Conservation (phyloP, 2,888 invertebrate species). For the Sturmia bella region DNA sequence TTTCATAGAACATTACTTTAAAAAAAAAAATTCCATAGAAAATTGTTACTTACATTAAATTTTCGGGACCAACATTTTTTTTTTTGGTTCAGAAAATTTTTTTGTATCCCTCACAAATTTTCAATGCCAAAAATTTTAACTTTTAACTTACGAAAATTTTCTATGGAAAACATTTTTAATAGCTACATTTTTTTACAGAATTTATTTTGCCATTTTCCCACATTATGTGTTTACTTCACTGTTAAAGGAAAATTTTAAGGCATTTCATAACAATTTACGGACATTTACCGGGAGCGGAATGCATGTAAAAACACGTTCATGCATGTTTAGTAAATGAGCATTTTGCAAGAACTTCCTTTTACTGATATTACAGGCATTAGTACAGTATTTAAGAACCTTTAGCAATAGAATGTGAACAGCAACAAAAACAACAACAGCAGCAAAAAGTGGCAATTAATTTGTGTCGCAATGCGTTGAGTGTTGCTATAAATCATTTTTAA, state of each 20-base stretch:
- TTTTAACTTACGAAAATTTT: too few species aligned
- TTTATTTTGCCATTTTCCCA: background rate
- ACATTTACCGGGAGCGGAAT: background rate
- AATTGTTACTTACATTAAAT: too few species aligned
- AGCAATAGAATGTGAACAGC: slow-evolving; percentile 12
- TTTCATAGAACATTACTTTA: too few species aligned
- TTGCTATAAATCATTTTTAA: slow-evolving; percentile 32
- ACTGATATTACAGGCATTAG: background rate
- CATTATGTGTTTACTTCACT: background rate
- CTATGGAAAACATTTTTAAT: background rate
- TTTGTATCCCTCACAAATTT: too few species aligned
- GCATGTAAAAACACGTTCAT: background rate
- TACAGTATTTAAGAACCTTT: background rate
- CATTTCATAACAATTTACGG: slow-evolving; percentile 2
- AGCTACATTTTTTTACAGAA: background rate
- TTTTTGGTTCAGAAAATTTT: too few species aligned
- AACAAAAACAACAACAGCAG: background rate
- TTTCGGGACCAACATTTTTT: too few species aligned
- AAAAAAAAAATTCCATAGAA: too few species aligned
- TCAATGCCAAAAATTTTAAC: too few species aligned
- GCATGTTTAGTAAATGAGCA: slow-evolving; percentile 14
- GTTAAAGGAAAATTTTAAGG: background rate
- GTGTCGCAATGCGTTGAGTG: slow-evolving; percentile 61
- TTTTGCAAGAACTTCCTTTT: slow-evolving; percentile 24
- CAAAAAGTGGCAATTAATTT: slow-evolving; percentile 58